Base-by-base conservation (phyloP, 2,888 invertebrate species). In the Tanytarsus gracilentus region DNA sequence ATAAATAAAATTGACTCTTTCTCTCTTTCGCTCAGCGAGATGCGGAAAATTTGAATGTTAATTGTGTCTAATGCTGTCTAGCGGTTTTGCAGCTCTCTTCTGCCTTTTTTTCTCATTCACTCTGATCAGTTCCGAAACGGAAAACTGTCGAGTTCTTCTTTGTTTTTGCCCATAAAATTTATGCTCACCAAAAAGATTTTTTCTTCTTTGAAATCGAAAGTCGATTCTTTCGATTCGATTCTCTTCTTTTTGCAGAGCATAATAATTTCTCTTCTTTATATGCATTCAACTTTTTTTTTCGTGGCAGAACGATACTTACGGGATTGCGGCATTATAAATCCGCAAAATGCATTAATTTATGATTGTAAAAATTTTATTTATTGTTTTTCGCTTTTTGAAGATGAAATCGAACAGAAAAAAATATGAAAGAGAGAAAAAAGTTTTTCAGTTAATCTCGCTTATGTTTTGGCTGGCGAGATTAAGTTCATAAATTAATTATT, bases 321-420 rank as follows among this genome's bases (percentile, higher is more conserved):
- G n/a, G n/a, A 44, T 44, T 44, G 44, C 44, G 44, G 44, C 44
- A 44, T 23, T 33, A 44, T 44, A 44, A 16, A 44, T 39, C 44
- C 44, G 18, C 49, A 25, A 27, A 49, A 49, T 49, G 33, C 55
- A 55, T 55, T 55, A 55, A 55, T 55, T 55, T 55, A 55, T 55
- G 55, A 55, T 55, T 55, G 36, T 40, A 26, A 55, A 55, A 11
- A 18, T 55, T 53, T 55, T 55, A 55, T 55, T 55, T 55, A 55
- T 55, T 36, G 40, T 55, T 39, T 23, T 26, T 55, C 33, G 16
- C 33, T 9, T 40, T 55, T 55, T 36, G 11, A 14, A n/a, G n/a
- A n/a, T n/a, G n/a, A n/a, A n/a, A n/a, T n/a, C n/a, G n/a, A n/a
- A n/a, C n/a, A n/a, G n/a, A n/a, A n/a, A n/a, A n/a, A n/a, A n/a